Evolutionary conservation across 2,113 vertebrate genomes (phyloP), one percentile per base, ranked within the genome.

Genomic region (Mesitornis unicolor): DNA sequence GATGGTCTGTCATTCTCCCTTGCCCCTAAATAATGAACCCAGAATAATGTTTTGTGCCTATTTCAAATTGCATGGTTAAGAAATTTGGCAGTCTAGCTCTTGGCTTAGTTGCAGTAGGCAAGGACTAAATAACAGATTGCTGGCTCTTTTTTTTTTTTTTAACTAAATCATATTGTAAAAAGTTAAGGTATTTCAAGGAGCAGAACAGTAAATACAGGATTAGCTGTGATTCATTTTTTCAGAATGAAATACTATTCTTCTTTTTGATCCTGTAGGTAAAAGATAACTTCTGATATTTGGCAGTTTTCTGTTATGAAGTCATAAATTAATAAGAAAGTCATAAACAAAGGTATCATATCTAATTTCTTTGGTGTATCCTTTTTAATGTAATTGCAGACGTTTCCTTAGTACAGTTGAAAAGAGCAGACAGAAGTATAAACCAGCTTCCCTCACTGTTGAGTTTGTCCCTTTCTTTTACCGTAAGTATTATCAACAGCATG

Each of bases 401-500:
- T 98, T 99, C 96, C 96, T 99, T 93, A 98, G 98, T 68, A 97
- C 98, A 7, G 98, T 99, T 69, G 99, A 99, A 97, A 99, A 98
- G 97, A 99, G 98, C 98, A 98, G 99, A 97, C 99, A 99, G 98
- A 99, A 99, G 91, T 99, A 99, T 96, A 99, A 99, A 93, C 99
- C 99, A 48, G 99, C 99, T 78, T 98, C 98, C 20, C 99, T 99
- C 87, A 99, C 99, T 19, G 99, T 99, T 61, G 99, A 99, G 90
- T 99, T 99, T 96, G 98, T 99, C 84, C 99, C 99, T 89, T 99
- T 99, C 97, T 99, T 99, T 98, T 99, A 99, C 95, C 99, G 99
- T 99, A 97, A 99, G 99, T 99, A 97, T 80, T 36, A 16, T 28
- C 36, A 42, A 53, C 36, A 57, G 31, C 50, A 13, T 69, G 13